Base-by-base conservation (phyloP, 2,888 invertebrate genomes). In the Heliconius hortense region DNA sequence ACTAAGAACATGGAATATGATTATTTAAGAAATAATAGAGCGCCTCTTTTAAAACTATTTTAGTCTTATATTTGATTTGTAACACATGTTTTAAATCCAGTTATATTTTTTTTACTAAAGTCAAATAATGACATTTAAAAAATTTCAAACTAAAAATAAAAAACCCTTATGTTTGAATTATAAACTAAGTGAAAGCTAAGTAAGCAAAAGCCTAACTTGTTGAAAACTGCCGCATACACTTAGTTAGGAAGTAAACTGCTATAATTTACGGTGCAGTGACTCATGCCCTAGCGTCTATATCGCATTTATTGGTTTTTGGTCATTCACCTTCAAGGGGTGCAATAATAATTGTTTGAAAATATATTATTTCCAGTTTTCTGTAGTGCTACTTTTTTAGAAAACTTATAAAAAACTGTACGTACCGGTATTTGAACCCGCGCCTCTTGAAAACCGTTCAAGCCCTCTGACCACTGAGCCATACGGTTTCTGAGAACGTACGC, bases 261-360 rank as follows among this genome's bases (percentile, higher is more conserved):
- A 80, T 82, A 81, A 82, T 82, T 26, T 81, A 81, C 80, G 80
- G 80, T 81, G 79, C 76, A 78, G 75, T 83, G 80, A 83, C 80
- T 83, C 82, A 83, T 82, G 78, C 76, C 77, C 79, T 79, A 77
- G 77, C 75, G 76, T 66, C 66, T 66, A 74, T 80, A 76, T 80
- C 71, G 77, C 79, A 77, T 80, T 80, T 82, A 83, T 82, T 82
- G 79, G 82, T 82, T 82, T 79, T 75, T 77, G 85, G 82, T 83
- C 82, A 79, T 82, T 84, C 80, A 83, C 82, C 82, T 80, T 74
- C 28, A 67, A 73, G 78, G 81, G 80, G 79, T 81, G 79, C 78
- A 78, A 35, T 35, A 60, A 53, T 48, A 26, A 43, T 67, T 59
- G 24, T 69, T 63, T 73, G 67, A 62, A 53, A 69, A 18, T 62